A percentile compares a stretch with the other conserved stretches of the same genome.
These are phyloP conservation scores for Drosophila bocqueti DNA, from an alignment of 1,140 invertebrate species.

Conservation along the genomic window DNA sequence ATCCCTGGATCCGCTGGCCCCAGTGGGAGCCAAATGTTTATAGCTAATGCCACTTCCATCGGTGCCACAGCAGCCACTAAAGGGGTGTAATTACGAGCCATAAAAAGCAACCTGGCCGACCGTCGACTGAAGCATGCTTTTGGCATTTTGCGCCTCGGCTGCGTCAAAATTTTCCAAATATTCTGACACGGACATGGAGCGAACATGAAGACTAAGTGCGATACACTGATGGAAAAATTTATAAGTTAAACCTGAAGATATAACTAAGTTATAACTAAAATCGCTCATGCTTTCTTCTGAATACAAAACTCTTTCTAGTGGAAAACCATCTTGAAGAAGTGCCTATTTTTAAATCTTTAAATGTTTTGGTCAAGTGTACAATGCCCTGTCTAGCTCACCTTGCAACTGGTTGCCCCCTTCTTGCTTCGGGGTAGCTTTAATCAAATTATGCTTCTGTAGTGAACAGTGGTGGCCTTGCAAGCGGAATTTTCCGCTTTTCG, in stretches of 20 bases:
- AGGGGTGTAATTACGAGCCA: conserved; percentile 59
- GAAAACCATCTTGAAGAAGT: no score
- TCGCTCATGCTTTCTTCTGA: no score
- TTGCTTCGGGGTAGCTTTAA: conserved; percentile 64
- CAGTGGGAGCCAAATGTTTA: conserved; percentile 53
- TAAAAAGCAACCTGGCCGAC: conserved; percentile 49
- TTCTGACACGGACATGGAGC: conserved; percentile 35
- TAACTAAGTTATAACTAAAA: no score
- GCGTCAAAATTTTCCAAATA: conserved; percentile 54
- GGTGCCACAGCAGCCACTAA: conserved; percentile 35
- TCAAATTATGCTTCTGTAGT: conserved; percentile 68
- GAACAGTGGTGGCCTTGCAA: conserved; percentile 55
- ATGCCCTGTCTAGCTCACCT: conserved; percentile 23
- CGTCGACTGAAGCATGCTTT: conserved; percentile 52
- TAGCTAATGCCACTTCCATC: conserved; percentile 31
- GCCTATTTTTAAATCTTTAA: neutral
- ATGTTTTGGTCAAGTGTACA: conserved; percentile 20
- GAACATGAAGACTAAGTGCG: conserved; percentile 20
- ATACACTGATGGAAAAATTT: conserved; percentile 12
- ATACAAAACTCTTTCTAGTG: neutral
- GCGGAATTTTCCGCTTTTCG: conserved; percentile 66
- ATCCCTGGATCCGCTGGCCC: conserved; percentile 37
- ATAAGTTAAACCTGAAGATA: neutral
- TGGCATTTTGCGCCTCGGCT: conserved; percentile 52
- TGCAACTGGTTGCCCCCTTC: conserved; percentile 20